Base-by-base conservation (phyloP, 2,888 invertebrate species). In the Cataglyphis livida region DNA sequence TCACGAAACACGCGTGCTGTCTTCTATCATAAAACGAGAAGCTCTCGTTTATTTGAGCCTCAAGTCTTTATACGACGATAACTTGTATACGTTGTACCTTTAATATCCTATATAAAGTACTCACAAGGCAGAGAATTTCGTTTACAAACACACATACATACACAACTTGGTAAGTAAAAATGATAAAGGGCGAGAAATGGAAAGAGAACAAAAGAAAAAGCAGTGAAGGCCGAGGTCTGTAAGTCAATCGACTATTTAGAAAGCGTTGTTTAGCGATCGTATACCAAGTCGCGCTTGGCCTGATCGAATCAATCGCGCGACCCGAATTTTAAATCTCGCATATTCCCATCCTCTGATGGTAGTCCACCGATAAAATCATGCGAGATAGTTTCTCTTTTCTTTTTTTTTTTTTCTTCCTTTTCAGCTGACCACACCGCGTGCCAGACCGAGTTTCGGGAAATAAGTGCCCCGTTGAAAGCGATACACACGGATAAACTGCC, bases 161-260 rank as follows among this genome's bases (percentile, higher is more conserved):
- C 21, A 32, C 10, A 15, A n/a, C 18, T 35, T n/a, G 7, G 1
- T 5, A 15, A 54, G n/a, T 15, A 5, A 1, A 18, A 6, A 10
- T 44, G 21, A 73, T 38, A 64, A 51, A 66, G 35, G 0, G 9
- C 1, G 2, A 25, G 25, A 28, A 38, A 3, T 32, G 25, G 10
- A 25, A 61, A 18, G 32, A 32, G 15, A 32, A 18, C 35, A 21
- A 21, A 65, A 21, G n/a, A n/a, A 57, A 75, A 71, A 82, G 59
- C 59, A 32, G 51, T 81, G 54, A 84, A 86, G 76, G 48, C 44
- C 64, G 65, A 70, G 44, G n/a, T 59, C 38, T 78, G 74, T 85
- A 85, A 88, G 54, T 62, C 81, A 86, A 86, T 83, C 64, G 76
- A 70, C 64, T 61, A 66, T 61, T 62, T 44, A 21, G 41, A 71